Base-by-base conservation (phyloP, 1,140 invertebrate genomes). In the Caenorhabditis latens region DNA sequence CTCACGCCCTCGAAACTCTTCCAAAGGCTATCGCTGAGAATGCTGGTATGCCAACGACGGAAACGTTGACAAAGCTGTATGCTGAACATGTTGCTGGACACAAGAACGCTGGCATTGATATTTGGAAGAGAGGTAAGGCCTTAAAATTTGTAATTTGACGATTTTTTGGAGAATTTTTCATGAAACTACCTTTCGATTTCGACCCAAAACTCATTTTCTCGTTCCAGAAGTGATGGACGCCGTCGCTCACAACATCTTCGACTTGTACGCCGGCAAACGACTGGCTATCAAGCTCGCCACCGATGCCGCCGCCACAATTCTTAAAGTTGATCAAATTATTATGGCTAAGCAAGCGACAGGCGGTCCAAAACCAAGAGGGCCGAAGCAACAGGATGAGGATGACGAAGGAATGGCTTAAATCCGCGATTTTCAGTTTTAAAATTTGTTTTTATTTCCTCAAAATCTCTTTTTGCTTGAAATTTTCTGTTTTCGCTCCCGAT, bases 281-380 rank as follows among this genome's bases (percentile, higher is more conserved):
- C 99, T 97, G 96, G 97, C 95, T 6, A 93, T 99, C 32, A 98
- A 98, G 92, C 98, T 99, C 94, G 97, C 98, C 1, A 96, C 96
- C 0, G 95, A 96, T 89, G 97, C 97, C 16, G 97, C 97, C 2
- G 95, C 95, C 83, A 99, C 98, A 0, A 96, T 99, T 90, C 94
- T 99, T 6, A 95, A 96, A 93, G 96, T 99, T n/a, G 97, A 99
- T 94, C 94, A 83, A 87, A 93, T 92, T 32, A 92, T 92, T 32
- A 91, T 92, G 90, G 88, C 91, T 13, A 92, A 92, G 82, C 91
- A 87, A 50, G 89, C 90, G 13, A 89, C 91, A 50, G 91, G 91
- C 24, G 91, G 91, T 16, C 92, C 91, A 13, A 88, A 90, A 19
- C 90, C 90, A 16, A 71, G 89, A 32, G 91, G 86, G 14, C 87